These are phyloP conservation scores for Hemitrygon akajei DNA, from an alignment of 2,797 vertebrate species.

Conservation along the genomic window DNA sequence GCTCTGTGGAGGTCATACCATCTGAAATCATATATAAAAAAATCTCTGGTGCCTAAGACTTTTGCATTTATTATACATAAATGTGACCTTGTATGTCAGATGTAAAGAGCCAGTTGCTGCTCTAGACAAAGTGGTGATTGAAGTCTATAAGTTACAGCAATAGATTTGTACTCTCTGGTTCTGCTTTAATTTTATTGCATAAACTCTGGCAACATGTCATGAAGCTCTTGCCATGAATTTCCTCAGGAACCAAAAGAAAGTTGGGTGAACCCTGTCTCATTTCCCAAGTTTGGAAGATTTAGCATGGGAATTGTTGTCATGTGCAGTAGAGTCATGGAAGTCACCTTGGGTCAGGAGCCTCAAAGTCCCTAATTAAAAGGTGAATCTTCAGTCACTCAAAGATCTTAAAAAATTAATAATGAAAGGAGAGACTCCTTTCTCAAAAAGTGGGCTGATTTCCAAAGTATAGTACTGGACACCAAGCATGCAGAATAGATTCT, in stretches of 20 bases:
- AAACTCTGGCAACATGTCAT: background rate
- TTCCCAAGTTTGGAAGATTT: background rate
- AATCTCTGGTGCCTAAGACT: too few relatives aligned
- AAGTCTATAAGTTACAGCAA: background rate
- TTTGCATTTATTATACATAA: background rate
- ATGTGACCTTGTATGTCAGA: background rate
- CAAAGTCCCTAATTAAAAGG: background rate
- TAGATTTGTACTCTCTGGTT: background rate
- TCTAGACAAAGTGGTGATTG: too few relatives aligned
- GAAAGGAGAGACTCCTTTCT: background rate
- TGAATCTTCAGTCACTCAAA: background rate
- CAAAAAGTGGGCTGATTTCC: background rate
- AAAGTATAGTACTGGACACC: background rate
- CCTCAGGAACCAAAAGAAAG: background rate
- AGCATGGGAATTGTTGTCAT: background rate
- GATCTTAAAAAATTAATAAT: background rate
- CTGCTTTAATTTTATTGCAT: background rate
- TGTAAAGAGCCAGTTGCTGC: constrained; percentile 11
- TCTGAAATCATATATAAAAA: too few relatives aligned
- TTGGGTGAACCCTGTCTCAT: background rate
- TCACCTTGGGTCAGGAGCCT: background rate
- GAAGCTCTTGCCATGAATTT: constrained; percentile 1
- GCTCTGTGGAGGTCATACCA: too few relatives aligned
- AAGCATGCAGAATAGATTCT: background rate
- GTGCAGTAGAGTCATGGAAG: background rate